Evolutionary conservation across 2,113 vertebrate genomes (phyloP), one percentile per base, ranked within the genome.

Genomic region (Ciconia boyciana): DNA sequence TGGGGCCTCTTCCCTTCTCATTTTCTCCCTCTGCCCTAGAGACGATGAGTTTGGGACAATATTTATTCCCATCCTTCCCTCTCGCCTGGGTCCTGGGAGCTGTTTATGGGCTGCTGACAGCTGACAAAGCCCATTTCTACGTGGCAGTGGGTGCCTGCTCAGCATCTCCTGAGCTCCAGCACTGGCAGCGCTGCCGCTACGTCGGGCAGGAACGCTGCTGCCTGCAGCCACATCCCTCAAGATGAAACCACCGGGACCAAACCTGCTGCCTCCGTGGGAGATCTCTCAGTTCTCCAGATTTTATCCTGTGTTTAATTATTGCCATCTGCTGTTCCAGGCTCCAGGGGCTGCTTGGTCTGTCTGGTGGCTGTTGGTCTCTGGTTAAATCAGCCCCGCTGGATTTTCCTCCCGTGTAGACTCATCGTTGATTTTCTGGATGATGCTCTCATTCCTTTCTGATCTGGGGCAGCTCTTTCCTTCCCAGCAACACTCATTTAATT

Each of bases 301-400:
- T 31, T 7, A 62, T 89, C 81, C 86, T 17, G 55, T 34, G 83
- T 71, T 96, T 90, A 75, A 94, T 96, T 78, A 44, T 84, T 88
- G 52, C 96, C 90, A 95, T 93, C 96, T 96, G 95, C 90, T 60
- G 8, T 36, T 70, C 43, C 90, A 68, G 21, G 76, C 89, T 70
- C 66, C 92, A 11, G 85, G 80, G 68, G 58, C 93, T 79, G 66
- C 81, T 44, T 2, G 7, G 29, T 61, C 85, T 94, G 41, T 6
- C 90, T 83, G 82, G 28, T 93, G 83, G 3, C 62, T 87, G 51
- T 58, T 24, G 3, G 76, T 87, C 78, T 80, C 82, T 57, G 65
- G 6, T 55, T 77, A 81, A 64, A 84, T 71, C 80, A 52, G 52
- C 52, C 76, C 91, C 0, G 0, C 0, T 83, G 83, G 64, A 28